Conservation (phyloP, 2,888 invertebrate species). For the Hecatera dysodea region DNA sequence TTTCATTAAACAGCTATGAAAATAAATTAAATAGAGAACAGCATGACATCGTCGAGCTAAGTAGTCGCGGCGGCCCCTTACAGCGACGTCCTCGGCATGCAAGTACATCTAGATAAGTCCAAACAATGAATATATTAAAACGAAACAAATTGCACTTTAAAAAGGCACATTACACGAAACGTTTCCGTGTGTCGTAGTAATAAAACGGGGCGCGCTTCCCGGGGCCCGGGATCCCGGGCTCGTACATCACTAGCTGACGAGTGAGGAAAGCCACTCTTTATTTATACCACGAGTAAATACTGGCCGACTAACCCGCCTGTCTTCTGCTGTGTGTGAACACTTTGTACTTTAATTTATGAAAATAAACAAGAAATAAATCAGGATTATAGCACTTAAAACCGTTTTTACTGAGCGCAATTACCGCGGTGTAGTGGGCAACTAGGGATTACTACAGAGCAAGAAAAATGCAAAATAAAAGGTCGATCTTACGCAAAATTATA, state of each 20-base stretch:
- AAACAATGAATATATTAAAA: slow-evolving; percentile 69
- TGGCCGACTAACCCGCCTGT: slow-evolving; percentile 42
- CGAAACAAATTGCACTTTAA: slow-evolving; percentile 68
- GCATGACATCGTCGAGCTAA: slow-evolving; percentile 34
- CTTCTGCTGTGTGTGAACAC: slow-evolving; percentile 46
- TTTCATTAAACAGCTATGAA: slow-evolving; percentile 20
- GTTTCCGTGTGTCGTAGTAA: slow-evolving; percentile 67
- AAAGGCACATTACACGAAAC: slow-evolving; percentile 64
- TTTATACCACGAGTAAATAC: slow-evolving; percentile 58
- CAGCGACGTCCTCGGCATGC: slow-evolving; percentile 53
- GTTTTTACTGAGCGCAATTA: slow-evolving; percentile 36
- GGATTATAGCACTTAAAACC: slow-evolving; percentile 48
- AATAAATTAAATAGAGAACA: slow-evolving; percentile 32
- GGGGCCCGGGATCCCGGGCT: slow-evolving; percentile 46
- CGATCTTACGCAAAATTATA: slow-evolving; percentile 3
- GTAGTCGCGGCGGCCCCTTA: slow-evolving; percentile 31
- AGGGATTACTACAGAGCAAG: slow-evolving; percentile 27
- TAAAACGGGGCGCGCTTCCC: slow-evolving; percentile 62
- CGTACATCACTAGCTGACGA: slow-evolving; percentile 67
- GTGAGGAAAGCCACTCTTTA: slow-evolving; percentile 63
- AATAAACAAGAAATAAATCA: slow-evolving; percentile 51
- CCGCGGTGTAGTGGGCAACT: slow-evolving; percentile 28
- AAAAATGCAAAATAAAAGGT: slow-evolving; percentile 4
- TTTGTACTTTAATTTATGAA: slow-evolving; percentile 49
- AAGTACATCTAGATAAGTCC: slow-evolving; percentile 65